Evolutionary conservation across 1,140 invertebrate species (phyloP), one percentile per base, ranked within the genome.

Genomic region (Neocloeon triangulifer): DNA sequence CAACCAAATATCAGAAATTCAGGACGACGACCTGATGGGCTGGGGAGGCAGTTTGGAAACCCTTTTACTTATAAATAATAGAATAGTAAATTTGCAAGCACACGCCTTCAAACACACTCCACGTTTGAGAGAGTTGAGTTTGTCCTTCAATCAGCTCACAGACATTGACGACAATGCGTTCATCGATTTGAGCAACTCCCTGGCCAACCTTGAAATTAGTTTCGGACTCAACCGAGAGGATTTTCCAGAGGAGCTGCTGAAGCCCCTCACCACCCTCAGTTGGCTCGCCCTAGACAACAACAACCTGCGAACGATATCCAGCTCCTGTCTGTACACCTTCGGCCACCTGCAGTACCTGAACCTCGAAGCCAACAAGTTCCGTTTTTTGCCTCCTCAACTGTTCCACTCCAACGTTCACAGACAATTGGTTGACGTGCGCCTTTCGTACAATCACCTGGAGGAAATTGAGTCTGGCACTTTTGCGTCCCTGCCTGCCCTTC

Each of bases 241-340:
- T 40, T 74, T 81, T 45, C 75, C 78, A 0, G 63, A 73, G 37
- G 65, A 71, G 25, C 65, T 76, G 2, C 56, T 81, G 0, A 58
- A 62, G 29, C 69, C 67, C 1, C 55, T 89, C 4, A 61, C 57
- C 9, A 68, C 69, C 42, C 55, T 91, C 0, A 64, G 72, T 41
- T 86, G 79, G 78, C 54, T 91, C 19, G 76, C 81, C 8, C 53
- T 88, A 37, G 82, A 91, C 49, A 81, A 85, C 49, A 91, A 89
- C 42, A 76, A 81, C 45, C 66, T 86, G 37, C 66, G 73, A 41
- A 61, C 59, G 0, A 56, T 85, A 1, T 64, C 69, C 10, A 53
- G 67, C 17, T 52, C 53, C 1, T 50, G 61, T 2, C 56, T 69
- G 8, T 67, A 70, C 17, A 47, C 52, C 30, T 69, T 77, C 43